Base-by-base conservation (phyloP, 2,797 vertebrate genomes). In the Anguilla obscura region DNA sequence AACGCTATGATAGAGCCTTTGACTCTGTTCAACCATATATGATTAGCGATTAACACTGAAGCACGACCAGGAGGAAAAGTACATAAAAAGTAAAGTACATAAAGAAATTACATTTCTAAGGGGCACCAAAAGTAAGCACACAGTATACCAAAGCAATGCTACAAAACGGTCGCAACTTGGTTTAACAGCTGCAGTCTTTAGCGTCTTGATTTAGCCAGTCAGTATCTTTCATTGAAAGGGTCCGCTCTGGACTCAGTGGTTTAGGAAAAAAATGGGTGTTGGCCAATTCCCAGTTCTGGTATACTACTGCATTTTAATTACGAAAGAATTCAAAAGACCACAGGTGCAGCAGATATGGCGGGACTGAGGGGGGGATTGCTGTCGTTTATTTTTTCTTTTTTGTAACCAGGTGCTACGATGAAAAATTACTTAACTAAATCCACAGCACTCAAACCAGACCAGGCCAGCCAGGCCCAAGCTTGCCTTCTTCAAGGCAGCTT, bases 341-440 rank as follows among this genome's bases (percentile, higher is more conserved):
- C 36, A 36, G 36, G 36, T 36, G 36, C 36, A 36, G 36, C 36
- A 36, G 36, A 36, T 36, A 36, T 36, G 36, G n/a, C 14, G 1
- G 74, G 30, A 40, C 7, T 40, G 14, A 40, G 30, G 40, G 12
- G 40, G 6, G 30, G 27, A 45, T 40, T 40, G 18, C 40, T 33
- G n/a, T 56, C 27, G 3, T 56, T 84, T n/a, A 16, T 50, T 56
- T 71, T 48, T 56, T 2, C 48, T 87, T 36, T 36, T 36, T 36
- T 36, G 36, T 36, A 36, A 89, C 86, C 63, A 71, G 63, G 27
- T 50, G 86, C 66, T 33, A 87, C 86, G 80, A 89, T 89, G 86
- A 79, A 60, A 69, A 60, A 69, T 24, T 45, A 89, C 87, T 87
- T 52, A 40, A 33, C 14, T 6, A 30, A 2, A 82, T 5, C 56